Conservation (phyloP, 1,140 invertebrate species). For the Leptinotarsa lineolata region DNA sequence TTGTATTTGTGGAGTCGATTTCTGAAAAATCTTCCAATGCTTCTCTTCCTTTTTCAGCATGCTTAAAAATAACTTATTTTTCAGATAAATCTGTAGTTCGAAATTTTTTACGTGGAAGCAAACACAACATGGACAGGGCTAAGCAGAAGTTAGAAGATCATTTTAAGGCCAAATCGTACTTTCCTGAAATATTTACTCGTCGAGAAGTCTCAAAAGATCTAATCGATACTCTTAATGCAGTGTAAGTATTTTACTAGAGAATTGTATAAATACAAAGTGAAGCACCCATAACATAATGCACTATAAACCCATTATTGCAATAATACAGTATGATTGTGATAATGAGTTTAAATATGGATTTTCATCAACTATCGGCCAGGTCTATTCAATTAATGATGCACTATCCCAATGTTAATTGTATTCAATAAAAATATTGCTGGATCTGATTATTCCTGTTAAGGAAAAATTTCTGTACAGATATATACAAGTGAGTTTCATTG, state of each 20-base stretch:
- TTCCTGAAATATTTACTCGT: slow-evolving; percentile 53
- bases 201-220: slow-evolving; percentile 44
- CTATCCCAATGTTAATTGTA: background rate
- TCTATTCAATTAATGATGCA: no score
- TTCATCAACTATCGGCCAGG: no score
- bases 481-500: no score
- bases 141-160: slow-evolving; percentile 56
- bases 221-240: slow-evolving; percentile 42
- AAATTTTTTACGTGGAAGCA: slow-evolving; percentile 55
- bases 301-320: no score
- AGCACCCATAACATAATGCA: background rate
- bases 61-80: slow-evolving; percentile 22
- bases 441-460: no score
- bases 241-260: slow-evolving; percentile 45
- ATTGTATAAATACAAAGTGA: slow-evolving; percentile 8
- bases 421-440: background rate
- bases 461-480: no score
- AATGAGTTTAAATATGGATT: no score
- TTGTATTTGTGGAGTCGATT: background rate
- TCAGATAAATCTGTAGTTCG: slow-evolving; percentile 54
- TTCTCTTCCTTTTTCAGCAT: background rate
- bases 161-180: slow-evolving; percentile 49
- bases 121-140: slow-evolving; percentile 55
- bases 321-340: no score
- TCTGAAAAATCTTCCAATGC: background rate